phyloP scores from a whole-genome alignment of 2,888 invertebrate species.

The Helicoverpa assulta region DNA sequence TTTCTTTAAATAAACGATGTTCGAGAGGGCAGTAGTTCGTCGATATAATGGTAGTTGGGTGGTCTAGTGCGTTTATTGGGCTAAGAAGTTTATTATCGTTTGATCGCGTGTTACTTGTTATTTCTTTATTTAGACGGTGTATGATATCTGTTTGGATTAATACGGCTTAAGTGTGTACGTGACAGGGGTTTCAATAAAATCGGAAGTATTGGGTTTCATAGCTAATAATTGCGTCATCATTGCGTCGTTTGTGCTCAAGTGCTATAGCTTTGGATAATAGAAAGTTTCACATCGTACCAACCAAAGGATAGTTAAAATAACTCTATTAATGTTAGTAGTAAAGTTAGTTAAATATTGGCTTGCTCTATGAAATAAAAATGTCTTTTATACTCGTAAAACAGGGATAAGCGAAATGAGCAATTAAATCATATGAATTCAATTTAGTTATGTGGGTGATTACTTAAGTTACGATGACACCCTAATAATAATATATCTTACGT shows the following conservation, averaged over 20 bases:
- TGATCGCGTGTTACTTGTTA: constrained; percentile 63
- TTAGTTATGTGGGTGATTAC: constrained; percentile 26
- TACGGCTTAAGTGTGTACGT: constrained; percentile 52
- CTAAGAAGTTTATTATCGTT: constrained; percentile 61
- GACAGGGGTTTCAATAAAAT: constrained; percentile 37
- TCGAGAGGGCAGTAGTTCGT: constrained; percentile 69
- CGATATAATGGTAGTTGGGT: constrained; percentile 75
- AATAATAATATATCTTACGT: constrained; percentile 9
- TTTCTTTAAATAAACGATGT: constrained; percentile 84
- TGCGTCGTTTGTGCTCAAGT: constrained; percentile 18
- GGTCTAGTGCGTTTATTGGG: constrained; percentile 74
- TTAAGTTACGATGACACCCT: constrained; percentile 39
- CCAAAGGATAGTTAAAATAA: neutral
- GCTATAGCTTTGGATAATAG: constrained; percentile 11
- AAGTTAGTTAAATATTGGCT: neutral
- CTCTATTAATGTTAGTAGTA: neutral
- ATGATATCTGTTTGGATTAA: constrained; percentile 60
- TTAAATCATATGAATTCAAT: constrained; percentile 8
- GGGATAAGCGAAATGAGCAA: neutral
- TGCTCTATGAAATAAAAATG: neutral
- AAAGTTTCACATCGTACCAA: constrained; percentile 33
- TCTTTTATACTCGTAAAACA: too few relatives aligned
- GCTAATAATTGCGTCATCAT: constrained; percentile 37
- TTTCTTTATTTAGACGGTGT: constrained; percentile 63
- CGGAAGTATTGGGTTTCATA: constrained; percentile 51